Percentiles rank a stretch among this genome's conserved stretches.
These are phyloP conservation scores for Scyliorhinus canicula DNA, from an alignment of 2,797 vertebrate genomes.

Conservation along the genomic window DNA sequence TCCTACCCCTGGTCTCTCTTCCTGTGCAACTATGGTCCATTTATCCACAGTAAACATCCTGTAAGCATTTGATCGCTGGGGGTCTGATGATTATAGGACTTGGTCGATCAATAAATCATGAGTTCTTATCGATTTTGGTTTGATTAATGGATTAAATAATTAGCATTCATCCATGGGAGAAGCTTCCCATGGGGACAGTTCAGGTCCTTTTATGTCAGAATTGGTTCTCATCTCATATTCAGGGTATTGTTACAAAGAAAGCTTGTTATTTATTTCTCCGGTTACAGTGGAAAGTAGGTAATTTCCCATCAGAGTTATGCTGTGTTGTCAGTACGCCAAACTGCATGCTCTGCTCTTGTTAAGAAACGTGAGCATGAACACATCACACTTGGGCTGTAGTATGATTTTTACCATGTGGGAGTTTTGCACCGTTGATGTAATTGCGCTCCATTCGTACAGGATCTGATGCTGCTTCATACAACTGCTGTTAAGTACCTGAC, in stretches of 20 bases:
- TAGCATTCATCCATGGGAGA: neutral
- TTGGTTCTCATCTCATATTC: neutral
- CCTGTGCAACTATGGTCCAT: constrained; percentile 29
- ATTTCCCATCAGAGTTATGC: neutral
- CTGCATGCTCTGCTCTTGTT: neutral
- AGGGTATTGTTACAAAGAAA: neutral
- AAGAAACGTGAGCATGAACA: neutral
- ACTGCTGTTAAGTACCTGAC: neutral
- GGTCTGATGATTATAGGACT: constrained; percentile 65
- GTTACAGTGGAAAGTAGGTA: too few species aligned
- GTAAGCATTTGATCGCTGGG: neutral
- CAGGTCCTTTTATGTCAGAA: neutral
- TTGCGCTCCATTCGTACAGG: neutral
- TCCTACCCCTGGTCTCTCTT: constrained; percentile 27
- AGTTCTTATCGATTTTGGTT: constrained; percentile 58
- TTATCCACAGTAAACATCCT: constrained; percentile 31
- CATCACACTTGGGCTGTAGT: neutral
- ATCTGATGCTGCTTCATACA: neutral
- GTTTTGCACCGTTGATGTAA: neutral
- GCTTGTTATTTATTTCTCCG: neutral
- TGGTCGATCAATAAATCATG: constrained; percentile 78
- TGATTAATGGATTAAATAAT: constrained; percentile 36
- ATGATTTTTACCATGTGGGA: neutral
- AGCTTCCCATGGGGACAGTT: neutral
- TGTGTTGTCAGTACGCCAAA: neutral